Evolutionary conservation across 2,888 invertebrate species (phyloP), one percentile per base, ranked within the genome.

Genomic region (Lamellibrachia columna): DNA sequence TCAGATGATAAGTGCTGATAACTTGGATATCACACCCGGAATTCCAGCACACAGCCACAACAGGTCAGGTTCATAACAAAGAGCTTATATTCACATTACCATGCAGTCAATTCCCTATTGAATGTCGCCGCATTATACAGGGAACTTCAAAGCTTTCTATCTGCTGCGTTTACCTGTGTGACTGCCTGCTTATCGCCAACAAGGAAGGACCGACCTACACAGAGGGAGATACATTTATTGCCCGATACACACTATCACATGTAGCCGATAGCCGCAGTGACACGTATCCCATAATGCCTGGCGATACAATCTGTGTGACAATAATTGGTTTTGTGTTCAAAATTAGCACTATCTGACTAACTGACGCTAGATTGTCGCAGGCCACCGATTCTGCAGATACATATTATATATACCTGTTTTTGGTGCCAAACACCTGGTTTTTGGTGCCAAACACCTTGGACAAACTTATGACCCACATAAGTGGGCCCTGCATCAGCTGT

Each of bases 271-370:
- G 75, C 75, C 1, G 11, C 75, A 40, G 40, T 40, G 75, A 75
- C 75, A 75, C 75, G 22, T 75, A 75, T 75, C 75, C 75, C 75
- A 75, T 75, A 75, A 75, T 75, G 75, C 75, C 75, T 4, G 22
- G 22, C 22, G 75, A 75, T 75, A 75, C 75, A 75, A 75, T 75
- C 75, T 75, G 75, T 15, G 75, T 75, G 75, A 75, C 75, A 75
- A 75, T 75, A 75, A 75, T 75, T 75, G 75, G 75, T 75, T n/a
- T 75, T 75, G 75, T 75, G 75, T 75, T 75, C 75, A 75, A 75
- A 75, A 75, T 75, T 75, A 75, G 75, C 22, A 6, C 75, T 22
- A 75, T 75, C 75, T 75, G 3, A 6, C 75, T n/a, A n/a, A n/a
- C n/a, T n/a, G n/a, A n/a, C 15, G 75, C 75, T n/a, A 22, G 75